These are phyloP conservation scores for Chanos chanos DNA, from an alignment of 2,797 vertebrate species.

Conservation along the genomic window DNA sequence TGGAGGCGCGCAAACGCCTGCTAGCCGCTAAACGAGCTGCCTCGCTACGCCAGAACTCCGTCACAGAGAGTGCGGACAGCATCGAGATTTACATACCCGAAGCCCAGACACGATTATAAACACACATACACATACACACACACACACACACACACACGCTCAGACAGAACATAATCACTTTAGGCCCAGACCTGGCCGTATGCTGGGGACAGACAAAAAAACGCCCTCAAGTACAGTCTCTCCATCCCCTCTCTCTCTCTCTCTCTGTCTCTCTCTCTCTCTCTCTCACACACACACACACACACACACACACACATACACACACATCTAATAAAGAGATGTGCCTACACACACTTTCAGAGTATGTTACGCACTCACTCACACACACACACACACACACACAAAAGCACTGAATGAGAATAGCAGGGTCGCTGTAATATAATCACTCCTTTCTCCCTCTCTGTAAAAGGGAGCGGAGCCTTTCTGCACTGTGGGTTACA, in stretches of 20 bases:
- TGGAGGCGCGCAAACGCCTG: constrained; percentile 96
- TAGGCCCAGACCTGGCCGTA: too few relatives aligned
- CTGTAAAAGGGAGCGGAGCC: constrained; percentile 8
- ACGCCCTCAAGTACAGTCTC: too few relatives aligned
- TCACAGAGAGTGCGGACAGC: constrained; percentile 95
- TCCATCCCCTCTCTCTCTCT: too few relatives aligned
- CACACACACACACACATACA: constrained; percentile 8
- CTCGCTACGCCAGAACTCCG: constrained; percentile 93
- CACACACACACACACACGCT: constrained; percentile 19
- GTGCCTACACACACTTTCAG: constrained; percentile 4
- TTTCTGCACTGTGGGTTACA: constrained; percentile 24
- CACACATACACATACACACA: constrained; percentile 27
- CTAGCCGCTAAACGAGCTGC: constrained; percentile 94
- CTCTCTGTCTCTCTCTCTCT: too few relatives aligned
- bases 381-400: constrained; percentile 3
- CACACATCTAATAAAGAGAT: constrained; percentile 13
- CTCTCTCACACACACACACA: constrained; percentile 34
- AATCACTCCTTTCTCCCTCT: constrained; percentile 18
- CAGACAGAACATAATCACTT: too few relatives aligned
- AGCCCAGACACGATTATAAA: constrained; percentile 97
- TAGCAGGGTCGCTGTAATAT: constrained; percentile 29
- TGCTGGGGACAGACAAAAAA: too few relatives aligned
- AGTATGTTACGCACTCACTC: not conserved
- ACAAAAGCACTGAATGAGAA: constrained; percentile 28
- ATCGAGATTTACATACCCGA: constrained; percentile 99